Conservation (phyloP, 1,140 invertebrate genomes). For the Camponotus pennsylvanicus region DNA sequence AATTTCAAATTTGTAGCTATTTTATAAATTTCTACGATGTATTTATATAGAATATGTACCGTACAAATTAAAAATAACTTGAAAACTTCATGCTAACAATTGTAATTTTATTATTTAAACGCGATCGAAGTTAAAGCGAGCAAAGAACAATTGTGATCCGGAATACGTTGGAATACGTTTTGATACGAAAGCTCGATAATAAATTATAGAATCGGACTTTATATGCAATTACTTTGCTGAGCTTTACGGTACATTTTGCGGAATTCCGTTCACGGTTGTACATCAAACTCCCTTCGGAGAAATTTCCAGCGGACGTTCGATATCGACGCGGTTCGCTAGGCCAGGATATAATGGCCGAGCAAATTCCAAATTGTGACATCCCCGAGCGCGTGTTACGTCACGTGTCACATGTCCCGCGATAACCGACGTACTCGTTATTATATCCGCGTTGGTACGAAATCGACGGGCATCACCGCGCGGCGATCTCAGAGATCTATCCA, state of each 20-base stretch:
- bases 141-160: slow-evolving; percentile 43
- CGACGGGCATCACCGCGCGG: slow-evolving; percentile 24
- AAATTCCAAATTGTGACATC: slow-evolving; percentile 54
- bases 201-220: slow-evolving; percentile 44
- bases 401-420: slow-evolving; percentile 47
- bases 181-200: slow-evolving; percentile 49
- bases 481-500: slow-evolving; percentile 53
- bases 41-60: no score
- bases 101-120: slow-evolving; percentile 30
- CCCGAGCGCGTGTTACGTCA: slow-evolving; percentile 52
- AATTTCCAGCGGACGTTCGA: slow-evolving; percentile 35
- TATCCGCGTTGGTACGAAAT: slow-evolving; percentile 24
- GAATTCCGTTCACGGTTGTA: slow-evolving; percentile 23
- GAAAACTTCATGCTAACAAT: background rate
- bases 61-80: no score
- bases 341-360: slow-evolving; percentile 29
- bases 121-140: slow-evolving; percentile 3
- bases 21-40: no score
- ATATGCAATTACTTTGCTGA: slow-evolving; percentile 17
- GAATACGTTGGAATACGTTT: background rate
- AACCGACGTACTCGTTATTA: slow-evolving; percentile 58
- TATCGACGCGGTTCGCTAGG: slow-evolving; percentile 25
- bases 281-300: slow-evolving; percentile 48
- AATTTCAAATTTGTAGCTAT: no score
- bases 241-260: slow-evolving; percentile 36